phyloP scores from a whole-genome alignment of 2,888 invertebrate genomes.

The Apamea anceps region DNA sequence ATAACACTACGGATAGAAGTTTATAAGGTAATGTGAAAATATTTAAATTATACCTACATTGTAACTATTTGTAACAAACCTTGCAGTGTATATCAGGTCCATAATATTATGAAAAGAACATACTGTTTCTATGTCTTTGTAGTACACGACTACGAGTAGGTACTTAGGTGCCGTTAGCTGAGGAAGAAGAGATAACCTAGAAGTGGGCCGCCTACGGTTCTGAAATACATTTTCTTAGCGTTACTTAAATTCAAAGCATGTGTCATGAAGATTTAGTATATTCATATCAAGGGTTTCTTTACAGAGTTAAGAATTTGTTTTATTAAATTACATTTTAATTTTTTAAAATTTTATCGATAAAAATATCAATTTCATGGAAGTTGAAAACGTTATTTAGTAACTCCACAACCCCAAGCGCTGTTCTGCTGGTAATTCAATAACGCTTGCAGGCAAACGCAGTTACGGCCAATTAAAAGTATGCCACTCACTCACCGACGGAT shows the following conservation, averaged over 20 bases:
- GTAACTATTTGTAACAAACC: background rate
- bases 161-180: background rate
- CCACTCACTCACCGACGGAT: slow-evolving; percentile 84
- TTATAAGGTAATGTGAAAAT: background rate
- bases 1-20: background rate
- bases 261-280: background rate
- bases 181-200: slow-evolving; percentile 3
- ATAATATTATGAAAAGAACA: background rate
- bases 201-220: background rate
- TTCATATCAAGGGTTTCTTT: background rate
- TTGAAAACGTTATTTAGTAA: slow-evolving; percentile 74
- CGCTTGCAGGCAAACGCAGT: slow-evolving; percentile 89
- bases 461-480: slow-evolving; percentile 90
- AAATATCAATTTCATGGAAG: slow-evolving; percentile 51
- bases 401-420: slow-evolving; percentile 78
- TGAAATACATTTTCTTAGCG: background rate
- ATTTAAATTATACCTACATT: background rate
- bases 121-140: background rate
- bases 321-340: too few relatives aligned
- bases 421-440: slow-evolving; percentile 86
- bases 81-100: background rate
- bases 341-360: slow-evolving; percentile 7
- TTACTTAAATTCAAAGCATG: background rate
- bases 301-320: background rate
- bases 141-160: too few relatives aligned